Percentiles rank a stretch among this genome's conserved stretches.
phyloP scores from a whole-genome alignment of 2,888 invertebrate species.

The Tipula vernalis region DNA sequence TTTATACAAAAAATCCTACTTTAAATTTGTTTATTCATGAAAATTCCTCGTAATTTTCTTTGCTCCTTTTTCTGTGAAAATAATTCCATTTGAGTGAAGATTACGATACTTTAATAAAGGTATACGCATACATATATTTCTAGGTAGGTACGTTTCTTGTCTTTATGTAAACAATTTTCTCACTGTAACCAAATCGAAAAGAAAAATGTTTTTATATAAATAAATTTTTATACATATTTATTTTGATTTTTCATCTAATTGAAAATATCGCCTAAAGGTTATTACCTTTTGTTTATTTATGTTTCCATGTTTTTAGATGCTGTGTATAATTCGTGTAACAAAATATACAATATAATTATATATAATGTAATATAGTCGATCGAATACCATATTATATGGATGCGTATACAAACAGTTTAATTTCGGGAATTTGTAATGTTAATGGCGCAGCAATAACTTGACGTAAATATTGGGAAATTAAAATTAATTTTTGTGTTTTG shows the following conservation, averaged over 20 bases:
- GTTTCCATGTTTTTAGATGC: background rate
- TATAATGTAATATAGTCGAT: background rate
- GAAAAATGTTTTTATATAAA: background rate
- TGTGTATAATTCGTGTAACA: background rate
- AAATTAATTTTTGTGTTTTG: no score
- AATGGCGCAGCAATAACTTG: background rate
- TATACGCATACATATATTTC: background rate
- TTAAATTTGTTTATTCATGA: background rate
- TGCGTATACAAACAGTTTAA: background rate
- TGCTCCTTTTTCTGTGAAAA: background rate
- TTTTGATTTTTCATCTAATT: constrained; percentile 4
- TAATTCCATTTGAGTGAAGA: background rate
- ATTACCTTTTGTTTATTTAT: background rate
- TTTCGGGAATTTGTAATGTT: background rate
- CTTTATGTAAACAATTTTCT: background rate
- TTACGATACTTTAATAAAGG: background rate
- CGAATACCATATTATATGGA: background rate
- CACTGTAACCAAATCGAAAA: background rate
- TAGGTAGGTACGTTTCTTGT: background rate
- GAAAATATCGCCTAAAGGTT: background rate
- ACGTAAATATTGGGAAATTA: background rate
- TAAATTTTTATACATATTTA: background rate
- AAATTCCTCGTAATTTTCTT: background rate
- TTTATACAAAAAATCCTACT: background rate
- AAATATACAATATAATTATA: background rate